Percentiles rank a stretch among this genome's conserved stretches.
phyloP scores from a whole-genome alignment of 2,113 vertebrate species.

The Bombycilla garrulus region DNA sequence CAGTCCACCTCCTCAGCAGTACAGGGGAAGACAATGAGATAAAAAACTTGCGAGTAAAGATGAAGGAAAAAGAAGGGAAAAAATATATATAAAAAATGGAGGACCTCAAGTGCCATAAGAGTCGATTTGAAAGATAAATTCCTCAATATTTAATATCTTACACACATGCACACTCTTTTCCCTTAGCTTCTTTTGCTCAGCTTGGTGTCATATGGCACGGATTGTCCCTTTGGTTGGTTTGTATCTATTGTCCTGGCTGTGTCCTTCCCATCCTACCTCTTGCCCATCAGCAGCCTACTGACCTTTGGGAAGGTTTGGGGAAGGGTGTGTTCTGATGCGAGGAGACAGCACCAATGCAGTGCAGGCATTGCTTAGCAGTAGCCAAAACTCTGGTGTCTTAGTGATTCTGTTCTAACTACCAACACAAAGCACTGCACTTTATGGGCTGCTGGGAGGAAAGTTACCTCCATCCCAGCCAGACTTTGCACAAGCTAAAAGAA shows the following conservation, averaged over 20 bases:
- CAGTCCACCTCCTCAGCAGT: not conserved
- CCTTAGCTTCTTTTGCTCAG: not conserved
- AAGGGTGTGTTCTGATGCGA: not conserved
- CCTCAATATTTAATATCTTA: not conserved
- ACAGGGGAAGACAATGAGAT: not conserved
- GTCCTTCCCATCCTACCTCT: not conserved
- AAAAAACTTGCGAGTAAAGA: accelerated
- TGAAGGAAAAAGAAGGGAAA: not conserved
- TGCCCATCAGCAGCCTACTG: not conserved
- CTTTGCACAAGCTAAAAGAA: not conserved
- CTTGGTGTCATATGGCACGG: accelerated
- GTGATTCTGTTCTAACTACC: not conserved
- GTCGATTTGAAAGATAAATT: not conserved
- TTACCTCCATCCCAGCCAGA: not conserved
- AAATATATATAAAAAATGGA: not conserved
- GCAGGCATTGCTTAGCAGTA: not conserved
- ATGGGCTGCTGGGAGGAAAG: not conserved
- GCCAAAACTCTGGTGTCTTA: not conserved
- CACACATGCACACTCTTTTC: not conserved
- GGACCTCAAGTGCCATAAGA: not conserved
- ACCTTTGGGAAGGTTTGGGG: not conserved
- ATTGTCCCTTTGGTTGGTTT: not conserved
- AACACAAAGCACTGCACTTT: not conserved
- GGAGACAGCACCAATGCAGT: not conserved
- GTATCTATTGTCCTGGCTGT: not conserved